Evolutionary conservation across 1,140 invertebrate genomes (phyloP), one percentile per base, ranked within the genome.

Genomic region (Hylyphantes graminicola): DNA sequence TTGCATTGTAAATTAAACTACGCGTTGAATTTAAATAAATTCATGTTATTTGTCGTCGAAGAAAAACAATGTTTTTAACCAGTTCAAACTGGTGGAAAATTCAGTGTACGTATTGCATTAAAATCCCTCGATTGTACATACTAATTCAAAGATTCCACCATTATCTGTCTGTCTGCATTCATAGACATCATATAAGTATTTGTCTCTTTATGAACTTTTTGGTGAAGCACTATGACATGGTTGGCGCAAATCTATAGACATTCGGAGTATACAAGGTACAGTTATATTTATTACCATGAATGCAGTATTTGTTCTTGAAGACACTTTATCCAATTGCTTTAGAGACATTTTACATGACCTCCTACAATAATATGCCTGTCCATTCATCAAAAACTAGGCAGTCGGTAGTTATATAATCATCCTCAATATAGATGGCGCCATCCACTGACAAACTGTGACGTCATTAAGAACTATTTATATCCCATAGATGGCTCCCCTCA

Each of bases 191-290:
- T 80, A 65, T 48, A 67, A 53, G 55, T 78, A 59, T 17, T 48
- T 53, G 13, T 54, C 61, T 80, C 53, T 70, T 53, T 78, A 67
- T 57, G 70, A 80, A 15, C 65, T 67, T 72, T 78, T 80, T 81
- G 72, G 79, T 81, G 73, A 61, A 70, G 68, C 79, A 81, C 79
- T 72, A 70, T 17, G 54, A 70, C 53, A 48, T 19, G 19, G n/a
- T 17, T 68, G 68, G 1, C 13, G 19, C 17, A 64, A 73, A 12
- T 13, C 21, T 19, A 83, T 75, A 55, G 65, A 83, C 72, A 64
- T 75, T 75, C 72, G 80, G 80, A 81, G 48, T 21, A 83, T 83
- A 83, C 80, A 83, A 83, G 80, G 80, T 83, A 83, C 65, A 57
- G 50, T 65, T 67, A 51, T 70, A 65, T 75, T 83, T 63, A 63